Evolutionary conservation across 2,888 invertebrate species (phyloP).

Genomic region (Platynereis dumerilii): DNA sequence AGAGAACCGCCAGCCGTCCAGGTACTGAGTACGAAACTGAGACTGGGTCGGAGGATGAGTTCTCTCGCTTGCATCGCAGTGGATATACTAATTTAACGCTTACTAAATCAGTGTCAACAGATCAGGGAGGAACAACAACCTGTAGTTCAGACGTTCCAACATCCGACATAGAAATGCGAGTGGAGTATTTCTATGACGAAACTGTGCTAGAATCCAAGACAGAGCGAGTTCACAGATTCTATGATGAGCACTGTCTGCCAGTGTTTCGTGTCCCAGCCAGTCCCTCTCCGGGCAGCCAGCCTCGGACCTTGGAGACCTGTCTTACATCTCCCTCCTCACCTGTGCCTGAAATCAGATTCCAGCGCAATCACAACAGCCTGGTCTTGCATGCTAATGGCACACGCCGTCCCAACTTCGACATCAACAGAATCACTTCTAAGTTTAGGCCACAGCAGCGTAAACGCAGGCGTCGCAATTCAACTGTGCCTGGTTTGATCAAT

Average conservation of each 20-base stretch:
- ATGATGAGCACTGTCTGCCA: slow-evolving; percentile 21
- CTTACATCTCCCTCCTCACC: slow-evolving; percentile 18
- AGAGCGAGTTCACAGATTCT: slow-evolving; percentile 48
- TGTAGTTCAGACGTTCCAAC: slow-evolving; percentile 17
- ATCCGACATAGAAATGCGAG: slow-evolving; percentile 33
- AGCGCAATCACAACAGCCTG: too few relatives aligned
- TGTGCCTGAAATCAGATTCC: not conserved
- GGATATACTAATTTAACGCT: slow-evolving; percentile 20
- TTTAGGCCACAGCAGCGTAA: not conserved
- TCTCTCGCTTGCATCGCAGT: slow-evolving; percentile 24
- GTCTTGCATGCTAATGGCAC: slow-evolving; percentile 5
- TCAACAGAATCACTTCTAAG: not conserved
- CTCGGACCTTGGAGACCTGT: slow-evolving; percentile 17
- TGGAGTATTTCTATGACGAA: slow-evolving; percentile 60
- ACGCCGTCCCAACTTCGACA: not conserved
- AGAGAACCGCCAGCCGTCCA: not conserved
- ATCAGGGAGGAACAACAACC: not conserved
- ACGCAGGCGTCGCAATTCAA: not conserved
- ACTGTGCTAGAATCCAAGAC: slow-evolving; percentile 55
- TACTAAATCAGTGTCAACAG: not conserved
- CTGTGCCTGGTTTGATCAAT: slow-evolving; percentile 5
- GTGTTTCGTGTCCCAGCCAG: not conserved
- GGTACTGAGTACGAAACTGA: slow-evolving; percentile 41
- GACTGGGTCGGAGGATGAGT: slow-evolving; percentile 34
- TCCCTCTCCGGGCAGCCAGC: not conserved